Conservation (phyloP, 2,113 vertebrate species). For the Hippocampus comes region DNA sequence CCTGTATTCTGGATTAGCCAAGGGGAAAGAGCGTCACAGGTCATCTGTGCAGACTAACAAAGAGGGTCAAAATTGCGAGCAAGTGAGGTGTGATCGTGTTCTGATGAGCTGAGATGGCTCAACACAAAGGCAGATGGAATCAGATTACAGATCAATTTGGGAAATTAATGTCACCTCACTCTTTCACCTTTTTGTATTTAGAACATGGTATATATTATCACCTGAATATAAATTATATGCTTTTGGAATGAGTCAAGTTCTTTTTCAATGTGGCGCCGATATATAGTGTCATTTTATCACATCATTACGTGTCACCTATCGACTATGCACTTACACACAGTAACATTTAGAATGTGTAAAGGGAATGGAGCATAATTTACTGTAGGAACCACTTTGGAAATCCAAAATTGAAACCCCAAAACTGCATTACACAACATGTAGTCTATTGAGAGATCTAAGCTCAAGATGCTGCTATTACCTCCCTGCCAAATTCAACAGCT, state of each 20-base stretch:
- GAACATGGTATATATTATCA: not conserved
- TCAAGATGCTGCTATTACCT: too few relatives aligned
- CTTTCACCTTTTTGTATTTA: not conserved
- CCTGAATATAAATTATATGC: not conserved
- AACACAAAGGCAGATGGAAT: conserved; percentile 27
- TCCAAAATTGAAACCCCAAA: too few relatives aligned
- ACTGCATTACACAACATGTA: too few relatives aligned
- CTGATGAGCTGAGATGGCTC: conserved; percentile 41
- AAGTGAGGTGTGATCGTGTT: conserved; percentile 45
- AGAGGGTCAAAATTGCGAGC: conserved; percentile 32
- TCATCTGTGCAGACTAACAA: conserved; percentile 47
- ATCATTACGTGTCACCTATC: too few relatives aligned
- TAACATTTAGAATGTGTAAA: too few relatives aligned
- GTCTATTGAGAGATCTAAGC: too few relatives aligned
- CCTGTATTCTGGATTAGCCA: conserved; percentile 46
- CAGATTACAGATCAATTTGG: conserved; percentile 1
- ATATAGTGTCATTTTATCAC: too few relatives aligned
- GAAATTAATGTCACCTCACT: conserved; percentile 4
- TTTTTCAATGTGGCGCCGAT: not conserved
- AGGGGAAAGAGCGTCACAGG: conserved; percentile 51
- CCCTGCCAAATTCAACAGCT: too few relatives aligned
- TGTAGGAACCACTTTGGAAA: too few relatives aligned
- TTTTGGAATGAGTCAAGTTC: not conserved
- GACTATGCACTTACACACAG: too few relatives aligned
- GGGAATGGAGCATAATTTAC: too few relatives aligned